Evolutionary conservation across 2,113 vertebrate species (phyloP), one percentile per base, ranked within the genome.

Genomic region (Copsychus sechellarum): DNA sequence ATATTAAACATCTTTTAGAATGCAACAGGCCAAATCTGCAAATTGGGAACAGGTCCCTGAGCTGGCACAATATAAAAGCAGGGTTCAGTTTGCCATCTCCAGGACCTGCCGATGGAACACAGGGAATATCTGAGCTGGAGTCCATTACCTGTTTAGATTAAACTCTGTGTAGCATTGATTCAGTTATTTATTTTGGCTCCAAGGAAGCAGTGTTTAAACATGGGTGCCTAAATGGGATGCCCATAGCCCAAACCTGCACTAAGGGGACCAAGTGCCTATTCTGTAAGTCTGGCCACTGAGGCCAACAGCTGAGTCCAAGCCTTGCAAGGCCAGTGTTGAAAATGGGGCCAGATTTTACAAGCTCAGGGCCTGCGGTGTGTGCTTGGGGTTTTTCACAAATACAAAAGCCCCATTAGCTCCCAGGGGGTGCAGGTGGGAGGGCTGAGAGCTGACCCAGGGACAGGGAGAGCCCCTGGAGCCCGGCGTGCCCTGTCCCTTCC

Each of bases 11-110:
- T 96, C 94, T 95, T 96, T 90, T 64, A 94, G 90, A 97, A 96
- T 72, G 91, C 91, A 96, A 86, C 79, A 86, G 92, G 92, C 95
- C 96, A 96, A 97, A 96, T 96, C 92, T 97, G 95, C 97, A 97
- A 96, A 97, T 97, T 97, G 97, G 97, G 97, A 97, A 96, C 97
- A 97, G 97, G 97, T 97, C 96, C 90, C 94, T 95, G 89, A 74
- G 96, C 78, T 97, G 97, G 97, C 97, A 97, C 93, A 45, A 76
- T 95, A 92, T 97, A 97, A 97, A 97, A 97, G 96, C 66, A 92
- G 67, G 86, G 93, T 95, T 95, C 92, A 78, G 78, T 94, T 94
- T 95, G 97, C 96, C 93, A 94, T 92, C 95, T 88, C 94, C 38
- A 24, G 92, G 93, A 96, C 93, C 95, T 97, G 95, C 71, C 8